Base-by-base conservation (phyloP, 2,113 vertebrate genomes). In the Capricornis sumatraensis region DNA sequence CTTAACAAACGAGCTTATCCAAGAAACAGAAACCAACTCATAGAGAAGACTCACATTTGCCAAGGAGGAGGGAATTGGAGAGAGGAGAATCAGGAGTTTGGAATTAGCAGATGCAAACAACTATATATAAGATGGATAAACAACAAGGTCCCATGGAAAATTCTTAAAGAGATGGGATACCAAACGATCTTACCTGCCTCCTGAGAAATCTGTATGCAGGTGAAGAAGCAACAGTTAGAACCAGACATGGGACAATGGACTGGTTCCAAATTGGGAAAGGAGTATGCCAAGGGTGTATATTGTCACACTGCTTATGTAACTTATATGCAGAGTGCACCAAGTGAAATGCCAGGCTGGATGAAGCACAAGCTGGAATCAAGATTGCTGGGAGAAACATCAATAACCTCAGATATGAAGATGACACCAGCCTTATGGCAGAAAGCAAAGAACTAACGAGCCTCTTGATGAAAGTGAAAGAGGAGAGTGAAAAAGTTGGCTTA, bases 231-330 rank as follows among this genome's bases (percentile, higher is more conserved):
- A 71, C 17, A 71, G 33, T 67, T 67, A 67, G 64, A 71, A 36
- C 17, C n/a, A 71, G 17, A 71, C 64, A 71, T 71, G n/a, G n/a
- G 17, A 71, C 64, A 21, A 36, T 0, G 0, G n/a, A 21, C n/a
- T 11, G n/a, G 64, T 71, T 71, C 17, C n/a, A 71, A 71, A 36
- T 21, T 71, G 17, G n/a, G 64, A 71, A 36, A 71, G n/a, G n/a
- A 71, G 17, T 36, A 71, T 21, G 64, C 17, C 17, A 11, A 71
- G 17, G 17, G n/a, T 71, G 17, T 71, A 71, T 71, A 71, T 3
- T 71, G 64, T 19, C 64, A 71, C 64, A 21, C 64, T 21, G n/a
- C 17, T 71, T 71, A 71, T 71, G 4, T 71, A 71, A 71, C 64
- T 71, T 71, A 36, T 21, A 71, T 6, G 4, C n/a, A 71, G 64